Conservation (phyloP, 2,797 vertebrate genomes). For the Aldrovandia affinis region DNA sequence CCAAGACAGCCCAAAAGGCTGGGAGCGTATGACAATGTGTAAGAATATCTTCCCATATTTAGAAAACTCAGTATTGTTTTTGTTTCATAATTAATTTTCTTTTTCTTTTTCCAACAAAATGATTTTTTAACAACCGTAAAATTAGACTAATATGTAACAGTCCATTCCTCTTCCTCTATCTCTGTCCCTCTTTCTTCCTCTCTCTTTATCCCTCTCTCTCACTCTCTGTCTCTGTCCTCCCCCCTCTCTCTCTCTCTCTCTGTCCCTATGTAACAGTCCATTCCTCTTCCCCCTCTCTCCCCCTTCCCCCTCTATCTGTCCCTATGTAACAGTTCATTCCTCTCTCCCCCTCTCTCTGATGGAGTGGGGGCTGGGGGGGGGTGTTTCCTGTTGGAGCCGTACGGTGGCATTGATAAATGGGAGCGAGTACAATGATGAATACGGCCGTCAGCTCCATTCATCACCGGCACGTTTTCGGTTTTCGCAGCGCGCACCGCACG, state of each 20-base stretch:
- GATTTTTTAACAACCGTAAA: neutral
- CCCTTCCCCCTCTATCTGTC: slow-evolving; percentile 31
- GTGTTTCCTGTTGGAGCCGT: slow-evolving; percentile 28
- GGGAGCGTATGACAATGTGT: no score
- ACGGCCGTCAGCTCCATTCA: slow-evolving; percentile 11
- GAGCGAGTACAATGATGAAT: slow-evolving; percentile 18
- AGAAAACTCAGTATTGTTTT: neutral
- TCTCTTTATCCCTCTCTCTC: slow-evolving; percentile 52
- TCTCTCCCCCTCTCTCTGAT: neutral
- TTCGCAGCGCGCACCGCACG: neutral
- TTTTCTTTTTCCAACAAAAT: neutral
- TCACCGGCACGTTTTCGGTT: neutral
- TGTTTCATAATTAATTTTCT: neutral
- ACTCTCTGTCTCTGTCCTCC: slow-evolving; percentile 24
- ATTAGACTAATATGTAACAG: neutral
- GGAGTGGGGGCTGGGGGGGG: neutral
- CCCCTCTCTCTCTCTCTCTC: slow-evolving; percentile 13
- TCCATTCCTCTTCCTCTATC: no score
- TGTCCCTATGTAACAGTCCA: slow-evolving; percentile 34
- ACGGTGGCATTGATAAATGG: slow-evolving; percentile 35
- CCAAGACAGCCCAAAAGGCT: no score
- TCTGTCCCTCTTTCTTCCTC: slow-evolving; percentile 49
- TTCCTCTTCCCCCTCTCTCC: no score
- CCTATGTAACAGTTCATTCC: slow-evolving; percentile 22
- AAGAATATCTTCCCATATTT: no score